phyloP scores from a whole-genome alignment of 2,888 invertebrate species.

The Beris morrisii region DNA sequence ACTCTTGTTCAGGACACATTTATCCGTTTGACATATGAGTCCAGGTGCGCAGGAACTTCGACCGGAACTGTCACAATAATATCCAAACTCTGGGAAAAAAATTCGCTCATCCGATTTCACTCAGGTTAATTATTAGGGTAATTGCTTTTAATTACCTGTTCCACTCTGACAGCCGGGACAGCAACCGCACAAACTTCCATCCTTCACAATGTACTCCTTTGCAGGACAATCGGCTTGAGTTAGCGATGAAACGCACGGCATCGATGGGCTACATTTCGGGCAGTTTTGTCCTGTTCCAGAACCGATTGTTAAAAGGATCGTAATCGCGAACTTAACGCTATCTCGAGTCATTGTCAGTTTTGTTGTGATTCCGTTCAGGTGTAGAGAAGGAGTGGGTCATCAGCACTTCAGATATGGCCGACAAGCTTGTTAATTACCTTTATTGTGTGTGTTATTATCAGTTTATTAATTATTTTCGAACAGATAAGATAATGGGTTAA shows the following conservation, averaged over 20 bases:
- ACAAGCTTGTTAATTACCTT: conserved; percentile 21
- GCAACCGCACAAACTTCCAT: conserved; percentile 48
- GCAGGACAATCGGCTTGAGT: conserved; percentile 42
- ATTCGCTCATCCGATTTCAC: background rate
- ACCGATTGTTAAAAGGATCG: background rate
- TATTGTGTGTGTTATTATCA: background rate
- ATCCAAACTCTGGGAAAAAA: conserved; percentile 19
- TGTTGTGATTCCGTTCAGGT: too few relatives aligned
- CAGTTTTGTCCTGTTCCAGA: conserved; percentile 5
- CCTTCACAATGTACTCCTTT: conserved; percentile 38
- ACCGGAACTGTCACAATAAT: background rate
- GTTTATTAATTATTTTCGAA: too few relatives aligned
- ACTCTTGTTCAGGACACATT: conserved; percentile 45
- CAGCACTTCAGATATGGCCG: background rate
- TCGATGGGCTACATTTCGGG: conserved; percentile 31
- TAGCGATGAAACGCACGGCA: conserved; percentile 41
- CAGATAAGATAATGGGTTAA: too few relatives aligned
- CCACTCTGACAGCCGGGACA: conserved; percentile 57
- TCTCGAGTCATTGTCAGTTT: too few relatives aligned
- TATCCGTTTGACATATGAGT: conserved; percentile 44
- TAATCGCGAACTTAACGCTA: background rate
- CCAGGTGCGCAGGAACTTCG: conserved; percentile 48
- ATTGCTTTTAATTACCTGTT: conserved; percentile 34
- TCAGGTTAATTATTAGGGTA: conserved; percentile 12
- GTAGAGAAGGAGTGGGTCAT: too few relatives aligned